Evolutionary conservation across 2,797 vertebrate species (phyloP).

Genomic region (Sphenopsis melanotis): DNA sequence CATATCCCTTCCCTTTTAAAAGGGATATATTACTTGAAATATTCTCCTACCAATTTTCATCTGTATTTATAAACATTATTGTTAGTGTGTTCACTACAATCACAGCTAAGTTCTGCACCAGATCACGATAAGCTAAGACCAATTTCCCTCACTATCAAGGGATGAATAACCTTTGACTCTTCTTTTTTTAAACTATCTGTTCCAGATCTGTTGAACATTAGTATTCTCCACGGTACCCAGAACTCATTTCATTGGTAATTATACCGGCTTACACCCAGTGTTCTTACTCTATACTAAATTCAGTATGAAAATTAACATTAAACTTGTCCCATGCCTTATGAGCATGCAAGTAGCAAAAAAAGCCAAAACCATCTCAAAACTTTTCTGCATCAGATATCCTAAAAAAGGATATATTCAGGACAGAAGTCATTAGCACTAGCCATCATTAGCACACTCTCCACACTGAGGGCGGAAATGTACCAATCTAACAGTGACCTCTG

Average conservation of each 20-base stretch:
- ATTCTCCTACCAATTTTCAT: conserved; percentile 22
- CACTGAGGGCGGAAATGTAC: fast-evolving
- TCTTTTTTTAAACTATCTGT: not conserved
- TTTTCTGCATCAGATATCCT: not conserved
- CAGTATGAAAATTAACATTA: not conserved
- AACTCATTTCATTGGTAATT: not conserved
- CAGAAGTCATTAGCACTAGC: not conserved
- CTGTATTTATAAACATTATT: conserved; percentile 1
- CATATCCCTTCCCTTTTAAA: not conserved
- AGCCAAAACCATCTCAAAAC: not conserved
- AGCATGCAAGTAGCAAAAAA: not conserved
- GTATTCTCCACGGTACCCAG: not conserved
- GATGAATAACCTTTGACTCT: not conserved
- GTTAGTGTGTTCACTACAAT: not conserved
- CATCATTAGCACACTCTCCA: not conserved
- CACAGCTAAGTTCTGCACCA: conserved; percentile 5
- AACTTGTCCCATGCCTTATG: not conserved
- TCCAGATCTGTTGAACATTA: not conserved
- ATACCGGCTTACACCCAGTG: not conserved
- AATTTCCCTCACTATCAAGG: not conserved
- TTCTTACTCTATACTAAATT: not conserved
- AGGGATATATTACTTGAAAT: not conserved
- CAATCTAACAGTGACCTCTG: fast-evolving
- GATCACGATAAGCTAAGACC: not conserved
- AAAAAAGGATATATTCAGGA: not conserved